phyloP scores from a whole-genome alignment of 2,797 vertebrate genomes.

The Catharus ustulatus region DNA sequence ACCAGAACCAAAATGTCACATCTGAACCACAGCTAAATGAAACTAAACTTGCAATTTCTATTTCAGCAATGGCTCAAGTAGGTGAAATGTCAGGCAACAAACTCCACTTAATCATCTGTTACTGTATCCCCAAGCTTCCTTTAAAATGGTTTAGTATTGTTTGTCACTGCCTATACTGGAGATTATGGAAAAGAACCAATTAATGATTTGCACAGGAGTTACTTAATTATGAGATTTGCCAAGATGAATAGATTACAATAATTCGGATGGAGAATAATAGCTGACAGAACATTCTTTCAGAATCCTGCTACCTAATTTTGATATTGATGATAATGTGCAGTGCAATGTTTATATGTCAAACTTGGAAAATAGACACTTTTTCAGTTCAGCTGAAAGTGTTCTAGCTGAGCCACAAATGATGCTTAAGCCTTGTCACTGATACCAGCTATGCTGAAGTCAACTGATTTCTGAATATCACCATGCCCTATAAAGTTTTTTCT shows the following conservation, averaged over 20 bases:
- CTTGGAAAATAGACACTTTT: neutral
- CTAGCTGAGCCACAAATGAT: neutral
- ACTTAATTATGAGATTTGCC: neutral
- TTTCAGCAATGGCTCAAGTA: neutral
- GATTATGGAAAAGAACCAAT: neutral
- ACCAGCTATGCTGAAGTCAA: neutral
- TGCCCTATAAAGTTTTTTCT: neutral
- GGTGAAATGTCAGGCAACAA: neutral
- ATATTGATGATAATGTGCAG: neutral
- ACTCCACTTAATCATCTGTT: neutral
- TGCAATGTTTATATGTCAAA: neutral
- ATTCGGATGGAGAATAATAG: neutral
- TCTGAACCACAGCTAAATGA: neutral
- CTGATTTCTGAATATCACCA: neutral
- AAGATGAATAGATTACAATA: neutral
- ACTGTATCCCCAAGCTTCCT: neutral
- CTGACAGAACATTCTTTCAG: neutral
- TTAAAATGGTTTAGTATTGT: neutral
- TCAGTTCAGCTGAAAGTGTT: neutral
- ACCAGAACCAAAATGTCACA: rapidly evolving
- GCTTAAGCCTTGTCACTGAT: neutral
- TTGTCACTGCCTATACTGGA: neutral
- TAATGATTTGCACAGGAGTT: neutral
- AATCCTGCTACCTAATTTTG: neutral
- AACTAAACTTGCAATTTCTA: neutral